Evolutionary conservation across 2,797 vertebrate genomes (phyloP).

Genomic region (Cossypha niveicapilla): DNA sequence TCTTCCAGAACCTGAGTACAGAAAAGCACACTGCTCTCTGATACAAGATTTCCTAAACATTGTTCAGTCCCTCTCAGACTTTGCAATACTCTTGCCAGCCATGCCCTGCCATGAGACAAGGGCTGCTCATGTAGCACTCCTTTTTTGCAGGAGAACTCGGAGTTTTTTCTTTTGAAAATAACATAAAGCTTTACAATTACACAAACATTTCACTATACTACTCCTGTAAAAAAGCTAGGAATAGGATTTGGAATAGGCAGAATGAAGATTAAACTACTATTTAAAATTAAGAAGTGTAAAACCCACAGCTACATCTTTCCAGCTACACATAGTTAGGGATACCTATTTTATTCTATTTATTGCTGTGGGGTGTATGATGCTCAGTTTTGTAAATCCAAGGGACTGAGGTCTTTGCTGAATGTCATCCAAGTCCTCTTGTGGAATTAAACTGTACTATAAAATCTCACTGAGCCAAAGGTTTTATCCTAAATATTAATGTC

Average conservation of each 20-base stretch:
- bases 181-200: background rate
- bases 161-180: background rate
- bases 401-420: background rate
- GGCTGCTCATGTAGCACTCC: background rate
- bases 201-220: background rate
- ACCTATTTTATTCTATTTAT: background rate
- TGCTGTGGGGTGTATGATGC: background rate
- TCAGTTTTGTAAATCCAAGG: background rate
- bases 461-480: background rate
- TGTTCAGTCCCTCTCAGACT: background rate
- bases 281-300: background rate
- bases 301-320: background rate
- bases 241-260: background rate
- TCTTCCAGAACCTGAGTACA: conserved; percentile 89
- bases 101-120: background rate
- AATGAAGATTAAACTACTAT: background rate
- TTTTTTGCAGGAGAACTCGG: background rate
- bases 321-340: background rate
- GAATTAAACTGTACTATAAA: background rate
- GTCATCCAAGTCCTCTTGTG: background rate
- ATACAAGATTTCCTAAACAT: background rate
- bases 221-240: background rate
- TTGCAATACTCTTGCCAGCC: background rate
- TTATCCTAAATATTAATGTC: background rate
- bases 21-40: background rate